Percentiles rank a stretch among this genome's conserved stretches.
Evolutionary conservation across 2,797 vertebrate species (phyloP).

Genomic region (Podarcis siculus): DNA sequence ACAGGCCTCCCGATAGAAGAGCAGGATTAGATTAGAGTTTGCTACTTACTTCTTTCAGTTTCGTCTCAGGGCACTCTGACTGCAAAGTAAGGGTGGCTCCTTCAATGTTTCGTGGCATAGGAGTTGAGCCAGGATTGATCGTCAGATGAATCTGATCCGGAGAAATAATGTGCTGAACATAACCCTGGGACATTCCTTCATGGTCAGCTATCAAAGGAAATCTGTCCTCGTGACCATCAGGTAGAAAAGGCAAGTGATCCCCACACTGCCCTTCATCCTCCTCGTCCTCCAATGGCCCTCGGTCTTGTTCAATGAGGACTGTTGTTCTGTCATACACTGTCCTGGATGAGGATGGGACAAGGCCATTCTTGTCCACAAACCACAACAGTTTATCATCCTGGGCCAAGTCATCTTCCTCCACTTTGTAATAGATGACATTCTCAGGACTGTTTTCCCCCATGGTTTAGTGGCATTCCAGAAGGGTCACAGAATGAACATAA

Average conservation of each 20-base stretch:
- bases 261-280: conserved; percentile 90
- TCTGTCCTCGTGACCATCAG: conserved; percentile 89
- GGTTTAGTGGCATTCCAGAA: conserved; percentile 78
- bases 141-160: conserved; percentile 98
- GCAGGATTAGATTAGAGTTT: accelerated
- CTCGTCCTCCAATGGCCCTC: conserved; percentile 91
- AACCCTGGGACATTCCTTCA: conserved; percentile 97
- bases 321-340: conserved; percentile 96
- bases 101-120: conserved; percentile 98
- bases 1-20: neutral
- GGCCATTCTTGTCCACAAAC: conserved; percentile 85
- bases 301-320: conserved; percentile 97
- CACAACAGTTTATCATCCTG: conserved; percentile 85
- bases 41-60: conserved; percentile 91
- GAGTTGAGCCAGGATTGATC: conserved; percentile 98
- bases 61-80: conserved; percentile 98
- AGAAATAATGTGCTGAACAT: conserved; percentile 98
- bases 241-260: conserved; percentile 88
- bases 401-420: conserved; percentile 82
- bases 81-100: conserved; percentile 97
- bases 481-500: conserved; percentile 52
- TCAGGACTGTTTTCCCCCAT: conserved; percentile 97
- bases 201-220: conserved; percentile 90
- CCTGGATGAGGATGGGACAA: conserved; percentile 85
- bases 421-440: conserved; percentile 87